A percentile compares a stretch with the other conserved stretches of the same genome.
phyloP scores from a whole-genome alignment of 1,140 invertebrate genomes.

The Musca domestica region DNA sequence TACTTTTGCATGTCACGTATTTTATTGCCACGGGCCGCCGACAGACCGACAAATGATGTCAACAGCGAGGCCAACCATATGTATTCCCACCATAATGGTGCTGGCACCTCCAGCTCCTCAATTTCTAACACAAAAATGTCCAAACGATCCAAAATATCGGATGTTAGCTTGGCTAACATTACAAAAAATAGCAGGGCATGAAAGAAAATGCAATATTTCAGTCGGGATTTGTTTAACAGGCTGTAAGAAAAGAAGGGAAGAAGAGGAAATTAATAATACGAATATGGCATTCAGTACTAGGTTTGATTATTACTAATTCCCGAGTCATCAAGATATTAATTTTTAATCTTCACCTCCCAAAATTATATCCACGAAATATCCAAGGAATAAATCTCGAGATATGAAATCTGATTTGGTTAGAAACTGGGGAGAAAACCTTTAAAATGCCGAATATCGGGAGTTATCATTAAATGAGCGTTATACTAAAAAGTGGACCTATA shows the following conservation, averaged over 20 bases:
- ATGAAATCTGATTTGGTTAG: too few relatives aligned
- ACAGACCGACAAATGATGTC: constrained; percentile 82
- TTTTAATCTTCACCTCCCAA: too few relatives aligned
- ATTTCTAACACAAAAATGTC: constrained; percentile 93
- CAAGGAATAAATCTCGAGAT: too few relatives aligned
- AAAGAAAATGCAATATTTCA: constrained; percentile 90
- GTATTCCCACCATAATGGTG: constrained; percentile 83
- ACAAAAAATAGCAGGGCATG: constrained; percentile 85
- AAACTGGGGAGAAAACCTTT: too few relatives aligned
- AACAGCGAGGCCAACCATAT: constrained; percentile 85
- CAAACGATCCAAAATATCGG: constrained; percentile 85
- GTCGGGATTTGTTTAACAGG: constrained; percentile 85
- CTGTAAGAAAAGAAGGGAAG: constrained; percentile 61
- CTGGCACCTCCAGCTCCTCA: constrained; percentile 88
- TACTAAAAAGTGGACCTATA: too few relatives aligned
- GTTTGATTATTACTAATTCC: too few relatives aligned
- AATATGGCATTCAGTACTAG: too few relatives aligned
- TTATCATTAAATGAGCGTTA: too few relatives aligned
- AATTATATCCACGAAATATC: too few relatives aligned
- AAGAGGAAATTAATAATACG: too few relatives aligned
- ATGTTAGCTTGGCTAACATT: constrained; percentile 87
- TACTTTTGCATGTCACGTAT: constrained; percentile 76
- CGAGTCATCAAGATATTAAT: too few relatives aligned
- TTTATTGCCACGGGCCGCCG: constrained; percentile 81
- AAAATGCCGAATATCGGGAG: too few relatives aligned